Percentiles rank a stretch among this genome's conserved stretches.
These are phyloP conservation scores for Steatocranus sp. DNA, from an alignment of 2,797 vertebrate species.

Conservation along the genomic window DNA sequence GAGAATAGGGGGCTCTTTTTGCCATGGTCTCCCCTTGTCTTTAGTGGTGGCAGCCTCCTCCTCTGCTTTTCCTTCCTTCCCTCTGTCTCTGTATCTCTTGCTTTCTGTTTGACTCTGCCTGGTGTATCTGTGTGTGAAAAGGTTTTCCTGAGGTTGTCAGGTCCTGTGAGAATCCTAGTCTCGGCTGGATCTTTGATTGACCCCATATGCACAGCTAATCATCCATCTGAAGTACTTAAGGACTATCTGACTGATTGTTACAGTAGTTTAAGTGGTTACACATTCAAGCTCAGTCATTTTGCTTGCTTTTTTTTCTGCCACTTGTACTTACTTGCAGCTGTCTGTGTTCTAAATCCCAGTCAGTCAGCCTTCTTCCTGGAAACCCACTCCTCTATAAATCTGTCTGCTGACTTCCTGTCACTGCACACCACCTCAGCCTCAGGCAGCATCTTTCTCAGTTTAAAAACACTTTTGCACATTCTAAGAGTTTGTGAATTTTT, in stretches of 20 bases:
- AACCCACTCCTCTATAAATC: background rate
- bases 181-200: background rate
- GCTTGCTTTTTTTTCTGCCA: background rate
- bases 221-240: background rate
- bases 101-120: background rate
- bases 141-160: background rate
- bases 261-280: background rate
- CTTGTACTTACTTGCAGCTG: background rate
- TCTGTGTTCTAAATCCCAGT: background rate
- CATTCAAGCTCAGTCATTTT: background rate
- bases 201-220: background rate
- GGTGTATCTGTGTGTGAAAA: background rate
- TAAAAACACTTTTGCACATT: background rate
- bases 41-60: background rate
- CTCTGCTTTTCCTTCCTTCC: background rate
- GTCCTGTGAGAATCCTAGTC: background rate
- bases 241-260: background rate
- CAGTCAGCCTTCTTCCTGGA: background rate
- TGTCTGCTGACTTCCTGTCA: background rate
- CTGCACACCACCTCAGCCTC: background rate
- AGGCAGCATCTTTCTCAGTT: background rate
- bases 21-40: background rate
- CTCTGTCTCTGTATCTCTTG: background rate
- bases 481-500: background rate
- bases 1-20: background rate